Evolutionary conservation across 2,888 invertebrate species (phyloP).

Genomic region (Synanthedon myopaeformis): DNA sequence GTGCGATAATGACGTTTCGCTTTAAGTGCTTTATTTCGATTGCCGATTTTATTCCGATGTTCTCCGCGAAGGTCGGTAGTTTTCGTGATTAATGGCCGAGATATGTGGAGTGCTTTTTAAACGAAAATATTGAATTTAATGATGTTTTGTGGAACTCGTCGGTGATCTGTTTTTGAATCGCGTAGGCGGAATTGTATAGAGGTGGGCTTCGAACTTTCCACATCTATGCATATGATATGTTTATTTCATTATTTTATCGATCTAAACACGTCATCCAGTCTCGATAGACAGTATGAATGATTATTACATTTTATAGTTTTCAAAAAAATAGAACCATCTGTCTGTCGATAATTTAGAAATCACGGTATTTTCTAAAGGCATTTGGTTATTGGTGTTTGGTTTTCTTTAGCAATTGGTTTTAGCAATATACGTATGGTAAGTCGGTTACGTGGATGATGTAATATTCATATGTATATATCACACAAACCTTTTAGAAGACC

Average conservation of each 20-base stretch:
- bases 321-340: too few relatives aligned
- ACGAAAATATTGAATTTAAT: conserved; percentile 68
- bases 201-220: conserved; percentile 37
- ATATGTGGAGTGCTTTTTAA: conserved; percentile 69
- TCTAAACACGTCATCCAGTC: conserved; percentile 16
- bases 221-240: conserved; percentile 29
- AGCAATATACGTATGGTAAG: too few relatives aligned
- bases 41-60: conserved; percentile 69
- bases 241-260: conserved; percentile 29
- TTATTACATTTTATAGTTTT: not conserved
- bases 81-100: conserved; percentile 68
- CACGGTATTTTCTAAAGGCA: too few relatives aligned
- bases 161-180: conserved; percentile 43
- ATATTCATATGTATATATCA: too few relatives aligned
- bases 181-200: conserved; percentile 37
- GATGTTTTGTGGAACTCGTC: conserved; percentile 58
- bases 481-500: too few relatives aligned
- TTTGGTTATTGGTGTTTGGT: too few relatives aligned
- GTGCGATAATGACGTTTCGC: conserved; percentile 70
- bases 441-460: too few relatives aligned
- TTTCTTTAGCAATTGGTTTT: too few relatives aligned
- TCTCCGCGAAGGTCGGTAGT: conserved; percentile 65
- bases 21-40: conserved; percentile 71
- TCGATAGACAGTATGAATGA: not conserved
- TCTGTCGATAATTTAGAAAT: too few relatives aligned